Evolutionary conservation across 2,797 vertebrate species (phyloP).

Genomic region (Tarsius wallacei): DNA sequence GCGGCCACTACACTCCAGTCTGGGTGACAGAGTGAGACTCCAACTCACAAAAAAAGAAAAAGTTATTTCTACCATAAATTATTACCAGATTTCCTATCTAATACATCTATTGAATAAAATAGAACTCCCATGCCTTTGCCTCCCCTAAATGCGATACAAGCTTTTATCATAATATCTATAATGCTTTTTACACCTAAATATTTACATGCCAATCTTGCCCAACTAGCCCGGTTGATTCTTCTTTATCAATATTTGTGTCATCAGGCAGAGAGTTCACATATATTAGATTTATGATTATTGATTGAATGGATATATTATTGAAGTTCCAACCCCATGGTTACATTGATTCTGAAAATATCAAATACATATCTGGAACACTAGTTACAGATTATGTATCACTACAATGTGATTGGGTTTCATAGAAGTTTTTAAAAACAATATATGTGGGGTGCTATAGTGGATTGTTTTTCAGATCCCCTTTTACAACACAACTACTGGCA

Average conservation of each 20-base stretch:
- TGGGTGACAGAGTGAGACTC: too few relatives aligned
- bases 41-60: background rate
- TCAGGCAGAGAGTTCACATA: background rate
- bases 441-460: background rate
- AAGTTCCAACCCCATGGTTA: background rate
- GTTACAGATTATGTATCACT: background rate
- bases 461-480: background rate
- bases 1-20: too few relatives aligned
- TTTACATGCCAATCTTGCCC: background rate
- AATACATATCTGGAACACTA: background rate
- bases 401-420: background rate
- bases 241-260: background rate
- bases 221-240: background rate
- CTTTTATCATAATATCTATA: background rate
- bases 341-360: background rate
- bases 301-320: background rate
- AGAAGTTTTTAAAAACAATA: background rate
- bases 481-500: background rate
- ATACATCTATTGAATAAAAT: background rate
- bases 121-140: background rate
- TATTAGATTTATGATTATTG: background rate
- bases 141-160: background rate
- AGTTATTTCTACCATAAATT: background rate
- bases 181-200: background rate
- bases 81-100: background rate